These are phyloP conservation scores for Matsumurasca onukii DNA, from an alignment of 1,140 invertebrate genomes.

Conservation along the genomic window DNA sequence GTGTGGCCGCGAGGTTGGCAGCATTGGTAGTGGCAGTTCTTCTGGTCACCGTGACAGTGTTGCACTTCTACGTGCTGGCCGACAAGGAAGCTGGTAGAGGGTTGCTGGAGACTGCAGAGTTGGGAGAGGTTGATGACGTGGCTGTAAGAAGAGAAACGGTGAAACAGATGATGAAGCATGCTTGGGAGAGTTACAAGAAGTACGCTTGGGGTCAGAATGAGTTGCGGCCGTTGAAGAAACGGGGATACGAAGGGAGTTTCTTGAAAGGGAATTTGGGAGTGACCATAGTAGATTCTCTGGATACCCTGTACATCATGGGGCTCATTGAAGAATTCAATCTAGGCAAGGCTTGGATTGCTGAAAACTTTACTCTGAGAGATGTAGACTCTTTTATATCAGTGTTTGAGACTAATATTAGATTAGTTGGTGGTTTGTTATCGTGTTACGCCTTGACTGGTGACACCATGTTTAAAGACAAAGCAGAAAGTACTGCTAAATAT, in stretches of 20 bases:
- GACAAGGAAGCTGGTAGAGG: too few relatives aligned
- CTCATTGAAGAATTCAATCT: constrained; percentile 88
- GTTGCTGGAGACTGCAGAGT: too few relatives aligned
- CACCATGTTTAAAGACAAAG: constrained; percentile 86
- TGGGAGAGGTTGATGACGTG: too few relatives aligned
- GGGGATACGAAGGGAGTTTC: constrained; percentile 88
- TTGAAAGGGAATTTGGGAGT: constrained; percentile 91
- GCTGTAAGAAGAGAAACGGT: not conserved
- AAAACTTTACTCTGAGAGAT: constrained; percentile 76
- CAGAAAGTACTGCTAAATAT: not conserved
- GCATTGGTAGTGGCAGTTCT: too few relatives aligned
- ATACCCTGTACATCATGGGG: constrained; percentile 97
- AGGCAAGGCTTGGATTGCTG: constrained; percentile 87
- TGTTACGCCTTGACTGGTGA: constrained; percentile 93
- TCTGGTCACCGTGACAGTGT: too few relatives aligned
- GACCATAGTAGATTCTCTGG: constrained; percentile 93
- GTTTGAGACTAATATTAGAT: constrained; percentile 97
- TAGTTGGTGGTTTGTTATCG: constrained; percentile 90
- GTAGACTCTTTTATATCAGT: constrained; percentile 87
- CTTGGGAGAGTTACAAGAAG: constrained; percentile 91
- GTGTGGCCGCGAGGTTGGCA: too few relatives aligned
- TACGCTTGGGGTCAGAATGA: constrained; percentile 99
- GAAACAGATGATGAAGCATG: constrained; percentile 86
- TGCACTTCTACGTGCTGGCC: too few relatives aligned
- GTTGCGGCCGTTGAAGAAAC: constrained; percentile 82